Base-by-base conservation (phyloP, 2,113 vertebrate species). In the Hippolais icterina region DNA sequence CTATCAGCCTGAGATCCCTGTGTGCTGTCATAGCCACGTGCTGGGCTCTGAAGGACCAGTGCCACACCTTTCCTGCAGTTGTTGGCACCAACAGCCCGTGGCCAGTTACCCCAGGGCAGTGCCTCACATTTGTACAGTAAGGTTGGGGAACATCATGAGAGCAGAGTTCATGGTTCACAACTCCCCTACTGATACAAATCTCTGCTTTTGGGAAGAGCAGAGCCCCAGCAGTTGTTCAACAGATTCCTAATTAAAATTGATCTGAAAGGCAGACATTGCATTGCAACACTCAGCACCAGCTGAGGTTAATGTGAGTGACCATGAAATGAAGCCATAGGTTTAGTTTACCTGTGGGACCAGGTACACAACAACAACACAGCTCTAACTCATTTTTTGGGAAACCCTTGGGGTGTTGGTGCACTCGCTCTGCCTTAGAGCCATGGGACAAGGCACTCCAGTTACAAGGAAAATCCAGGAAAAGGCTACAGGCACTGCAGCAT, bases 81-180 rank as follows among this genome's bases (percentile, higher is more conserved):
- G 28, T 37, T 46, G 3, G 3, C 39, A 47, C 5, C 0, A 0
- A 52, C 0, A 94, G n/a, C 37, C 17, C 2, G 11, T 14, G 57
- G 22, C 28, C 49, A 70, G 17, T 9, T 37, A 83, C 5, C 20
- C 44, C 33, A 57, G 12, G 18, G 31, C 78, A 53, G 9, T 33
- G 18, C 17, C 47, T 47, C 78, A n/a, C 9, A 31, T 15, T 74
- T 42, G 7, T 42, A 44, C 33, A n/a, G 9, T 37, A 42, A 42
- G 9, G 41, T 2, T 28, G 5, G 5, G 54, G 50, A 90, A 23
- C 22, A 24, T 18, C 10, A 70, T 12, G 61, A 71, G 79, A 70
- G 52, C 46, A 57, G 27, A 70, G n/a, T 3, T 56, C 21, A 24
- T 16, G 10, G 52, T 21, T 61, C 28, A 31, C 31, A 61, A 35